Evolutionary conservation across 1,140 invertebrate species (phyloP).

Genomic region (Paracyclopina nana): DNA sequence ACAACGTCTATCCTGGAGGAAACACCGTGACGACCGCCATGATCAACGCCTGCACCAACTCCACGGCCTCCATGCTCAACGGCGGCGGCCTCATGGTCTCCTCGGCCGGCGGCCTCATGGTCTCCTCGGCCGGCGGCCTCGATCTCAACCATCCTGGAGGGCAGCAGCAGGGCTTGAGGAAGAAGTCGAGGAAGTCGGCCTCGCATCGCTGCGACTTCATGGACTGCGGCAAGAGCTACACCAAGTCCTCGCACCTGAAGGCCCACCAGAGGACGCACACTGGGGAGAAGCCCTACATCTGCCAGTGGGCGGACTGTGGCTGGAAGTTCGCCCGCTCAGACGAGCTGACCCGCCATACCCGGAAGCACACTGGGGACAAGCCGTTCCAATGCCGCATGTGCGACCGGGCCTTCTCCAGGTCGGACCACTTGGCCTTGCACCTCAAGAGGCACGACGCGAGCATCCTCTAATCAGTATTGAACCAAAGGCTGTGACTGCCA

Average conservation of each 20-base stretch:
- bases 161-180: not conserved
- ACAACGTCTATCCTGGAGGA: not conserved
- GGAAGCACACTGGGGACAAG: constrained; percentile 37
- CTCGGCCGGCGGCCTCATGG: not conserved
- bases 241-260: constrained; percentile 48
- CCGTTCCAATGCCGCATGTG: constrained; percentile 37
- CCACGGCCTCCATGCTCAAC: not conserved
- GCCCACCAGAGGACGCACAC: constrained; percentile 43
- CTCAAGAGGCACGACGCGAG: constrained; percentile 42
- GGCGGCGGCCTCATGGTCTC: not conserved
- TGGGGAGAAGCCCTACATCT: constrained; percentile 54
- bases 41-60: not conserved
- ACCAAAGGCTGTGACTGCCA: too few species aligned
- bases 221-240: constrained; percentile 46
- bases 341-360: constrained; percentile 39
- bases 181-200: constrained; percentile 22
- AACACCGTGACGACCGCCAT: not conserved
- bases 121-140: not conserved
- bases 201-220: constrained; percentile 40
- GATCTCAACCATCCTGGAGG: too few species aligned
- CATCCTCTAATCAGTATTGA: too few species aligned
- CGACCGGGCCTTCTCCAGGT: constrained; percentile 38
- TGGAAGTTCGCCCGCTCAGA: constrained; percentile 49
- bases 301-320: constrained; percentile 45
- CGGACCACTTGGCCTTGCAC: constrained; percentile 42